Base-by-base conservation (phyloP, 2,888 invertebrate species). In the Clivina fossor region DNA sequence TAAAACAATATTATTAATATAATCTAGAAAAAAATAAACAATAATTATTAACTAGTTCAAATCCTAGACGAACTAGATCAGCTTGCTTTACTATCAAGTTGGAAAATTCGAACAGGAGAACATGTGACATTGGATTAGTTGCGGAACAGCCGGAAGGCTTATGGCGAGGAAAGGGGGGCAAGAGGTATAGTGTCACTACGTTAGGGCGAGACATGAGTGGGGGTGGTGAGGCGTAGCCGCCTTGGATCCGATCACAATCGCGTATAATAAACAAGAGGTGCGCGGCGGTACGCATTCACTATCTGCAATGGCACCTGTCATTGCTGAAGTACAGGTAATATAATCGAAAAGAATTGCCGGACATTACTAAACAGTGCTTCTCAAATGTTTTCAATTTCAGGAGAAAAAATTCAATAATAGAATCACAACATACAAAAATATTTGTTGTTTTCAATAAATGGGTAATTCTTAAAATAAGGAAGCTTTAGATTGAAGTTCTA, bases 111-210 rank as follows among this genome's bases (percentile, higher is more conserved):
- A 40, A 40, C 20, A 40, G 40, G 22, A n/a, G 20, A 46, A 19
- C 46, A 30, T 28, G 32, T 46, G 46, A 46, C 46, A 46, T 46
- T 46, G 46, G 46, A 15, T n/a, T n/a, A 18, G 28, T 30, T 32
- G 30, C 46, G 46, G 46, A 46, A 46, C 46, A 28, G 32, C 32
- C 32, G 28, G 13, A 28, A 32, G 18, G 15, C n/a, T n/a, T n/a
- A n/a, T n/a, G n/a, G n/a, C 30, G 16, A 30, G 30, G 46, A 18
- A 15, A 30, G 18, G 15, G 26, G 16, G 16, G 11, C 46, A 46
- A n/a, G n/a, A n/a, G n/a, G n/a, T n/a, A n/a, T n/a, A n/a, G n/a
- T n/a, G n/a, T n/a, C n/a, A n/a, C n/a, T n/a, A n/a, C n/a, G n/a
- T n/a, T n/a, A n/a, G n/a, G n/a, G n/a, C n/a, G n/a, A n/a, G n/a